Percentiles rank a stretch among this genome's conserved stretches.
Evolutionary conservation across 2,113 vertebrate species (phyloP).

Genomic region (Sarotherodon lohbergeri): DNA sequence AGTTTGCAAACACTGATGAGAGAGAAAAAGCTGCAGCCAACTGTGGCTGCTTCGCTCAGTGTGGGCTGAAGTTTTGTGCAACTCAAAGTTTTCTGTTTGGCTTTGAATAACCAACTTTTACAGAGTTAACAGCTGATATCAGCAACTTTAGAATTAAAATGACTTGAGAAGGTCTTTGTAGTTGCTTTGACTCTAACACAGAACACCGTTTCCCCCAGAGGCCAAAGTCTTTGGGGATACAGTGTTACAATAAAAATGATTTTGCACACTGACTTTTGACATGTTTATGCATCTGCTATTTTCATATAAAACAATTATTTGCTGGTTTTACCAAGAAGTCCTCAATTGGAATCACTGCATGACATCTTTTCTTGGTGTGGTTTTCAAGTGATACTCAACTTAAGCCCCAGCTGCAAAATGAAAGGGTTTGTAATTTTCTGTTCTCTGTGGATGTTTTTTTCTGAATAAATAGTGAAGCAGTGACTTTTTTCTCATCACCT

Average conservation of each 20-base stretch:
- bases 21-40: not conserved
- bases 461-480: constrained; percentile 12
- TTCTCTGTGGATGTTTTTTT: constrained; percentile 1
- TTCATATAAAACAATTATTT: constrained; percentile 22
- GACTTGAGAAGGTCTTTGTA: not conserved
- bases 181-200: not conserved
- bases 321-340: constrained; percentile 15
- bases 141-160: not conserved
- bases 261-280: constrained; percentile 1
- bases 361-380: constrained; percentile 40
- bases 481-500: constrained; percentile 13
- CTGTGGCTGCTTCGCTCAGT: not conserved
- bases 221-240: not conserved
- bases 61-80: not conserved
- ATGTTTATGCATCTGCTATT: constrained; percentile 25
- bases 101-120: not conserved
- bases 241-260: not conserved
- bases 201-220: not conserved
- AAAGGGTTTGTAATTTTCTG: constrained; percentile 71
- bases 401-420: constrained; percentile 62
- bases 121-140: not conserved
- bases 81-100: not conserved
- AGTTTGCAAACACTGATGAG: not conserved
- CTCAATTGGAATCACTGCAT: not conserved
- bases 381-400: constrained; percentile 68